Base-by-base conservation (phyloP, 2,113 vertebrate species). In the Kobus ellipsiprymnus region DNA sequence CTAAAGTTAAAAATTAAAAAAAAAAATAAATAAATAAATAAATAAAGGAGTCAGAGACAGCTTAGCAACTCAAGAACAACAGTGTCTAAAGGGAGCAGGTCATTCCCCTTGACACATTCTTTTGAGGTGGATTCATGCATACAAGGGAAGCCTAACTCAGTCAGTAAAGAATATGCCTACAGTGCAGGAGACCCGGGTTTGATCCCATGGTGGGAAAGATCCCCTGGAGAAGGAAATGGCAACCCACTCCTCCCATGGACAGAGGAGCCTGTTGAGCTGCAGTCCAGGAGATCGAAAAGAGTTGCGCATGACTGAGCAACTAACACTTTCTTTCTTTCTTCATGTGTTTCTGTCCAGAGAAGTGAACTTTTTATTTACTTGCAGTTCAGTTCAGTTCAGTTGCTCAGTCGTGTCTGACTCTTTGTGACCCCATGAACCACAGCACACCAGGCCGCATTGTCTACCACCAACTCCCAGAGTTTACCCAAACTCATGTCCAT, bases 391-490 rank as follows among this genome's bases (percentile, higher is more conserved):
- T 71, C n/a, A 71, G 71, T 44, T 44, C 36, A 74, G 36, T 40
- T 1, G 1, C 36, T 74, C n/a, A 74, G 36, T 14, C 6, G 1
- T 74, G 71, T 74, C 67, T 13, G 36, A 74, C 10, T 3, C 21
- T 40, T 74, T 40, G 11, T 0, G 1, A 44, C 11, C 0, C 67
- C 19, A 40, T 44, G 11, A 25, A 25, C 36, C 1, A 0, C 21
- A 74, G n/a, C 36, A 74, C 0, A 0, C 21, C 21, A 74, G 36
- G 36, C n/a, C 21, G 4, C 36, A 6, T 36, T 25, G 1, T 74
- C 11, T 23, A 40, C 21, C 11, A 40, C 21, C 36, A 74, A 3
- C 36, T 25, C 10, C 36, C 5, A 6, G 36, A 74, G 5, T 13
- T 25, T 40, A 13, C 67, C 21, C n/a, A 40, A 74, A 40, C 21